Base-by-base conservation (phyloP, 2,888 invertebrate species). In the Bruchidius siliquastri region DNA sequence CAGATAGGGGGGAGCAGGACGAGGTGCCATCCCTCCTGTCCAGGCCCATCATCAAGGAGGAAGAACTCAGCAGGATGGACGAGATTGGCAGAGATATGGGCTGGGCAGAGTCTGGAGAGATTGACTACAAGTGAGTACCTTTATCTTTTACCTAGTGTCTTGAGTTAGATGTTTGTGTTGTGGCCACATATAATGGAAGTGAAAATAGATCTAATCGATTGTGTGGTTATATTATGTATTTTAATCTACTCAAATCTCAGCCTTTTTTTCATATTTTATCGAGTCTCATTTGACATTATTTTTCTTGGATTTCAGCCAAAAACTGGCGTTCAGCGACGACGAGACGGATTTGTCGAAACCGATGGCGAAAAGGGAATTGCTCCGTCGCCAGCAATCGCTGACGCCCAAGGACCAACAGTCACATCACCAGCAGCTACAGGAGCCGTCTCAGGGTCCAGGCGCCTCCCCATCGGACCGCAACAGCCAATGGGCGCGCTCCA, bases 301-400 rank as follows among this genome's bases (percentile, higher is more conserved):
- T 76, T 22, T 49, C 68, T 66, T 49, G n/a, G n/a, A n/a, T 76
- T 76, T 70, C 87, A 93, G 92, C 88, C 95, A 96, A 88, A 97
- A 96, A 87, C 88, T 98, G 84, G 93, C 95, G 79, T 98, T 97
- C 87, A 97, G 97, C 84, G 97, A 98, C 87, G 97, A 97, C 82
- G 97, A 97, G 86, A 13, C 49, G 49, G 49, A 49, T 18, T 88
- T 88, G 13, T 82, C 83, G 75, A 82, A 79, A 78, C 77, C 79
- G 13, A 72, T 78, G 10, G 80, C 78, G 49, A 80, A 75, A 74
- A 77, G 77, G 4, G 67, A 75, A 0, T 49, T 75, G 18, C 76
- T 74, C 73, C 72, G 73, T n/a, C 67, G 68, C 0, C 78, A 83
- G 81, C 76, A 83, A 82, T 68, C 21, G 0, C 71, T 83, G 68